Percentiles rank a stretch among this genome's conserved stretches.
These are phyloP conservation scores for Neosalanx taihuensis DNA, from an alignment of 2,797 vertebrate species.

Conservation along the genomic window DNA sequence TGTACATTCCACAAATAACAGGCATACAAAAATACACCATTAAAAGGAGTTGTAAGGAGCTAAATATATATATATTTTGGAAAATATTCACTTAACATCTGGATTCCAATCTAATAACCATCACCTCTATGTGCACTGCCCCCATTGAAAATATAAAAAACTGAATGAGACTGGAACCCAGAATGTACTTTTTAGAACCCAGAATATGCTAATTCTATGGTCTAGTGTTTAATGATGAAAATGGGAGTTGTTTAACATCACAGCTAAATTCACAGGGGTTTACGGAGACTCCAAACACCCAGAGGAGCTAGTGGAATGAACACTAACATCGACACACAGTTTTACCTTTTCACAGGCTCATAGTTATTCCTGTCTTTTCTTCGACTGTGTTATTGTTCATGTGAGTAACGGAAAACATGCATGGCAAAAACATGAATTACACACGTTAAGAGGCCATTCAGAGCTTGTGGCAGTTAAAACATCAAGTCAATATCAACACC, in stretches of 20 bases:
- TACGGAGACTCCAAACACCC: constrained; percentile 38
- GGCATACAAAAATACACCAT: too few species aligned
- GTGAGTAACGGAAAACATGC: constrained; percentile 36
- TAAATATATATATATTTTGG: not conserved
- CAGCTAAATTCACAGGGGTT: constrained; percentile 1
- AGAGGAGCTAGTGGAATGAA: not conserved
- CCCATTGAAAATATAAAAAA: not conserved
- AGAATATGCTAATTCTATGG: not conserved
- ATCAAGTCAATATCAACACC: not conserved
- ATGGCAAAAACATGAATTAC: constrained; percentile 3
- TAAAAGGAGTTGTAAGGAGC: not conserved
- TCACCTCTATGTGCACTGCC: not conserved
- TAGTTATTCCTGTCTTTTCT: constrained; percentile 72
- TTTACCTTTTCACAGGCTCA: constrained; percentile 75
- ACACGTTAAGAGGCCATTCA: not conserved
- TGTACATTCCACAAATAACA: too few species aligned
- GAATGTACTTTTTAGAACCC: not conserved
- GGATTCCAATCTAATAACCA: not conserved
- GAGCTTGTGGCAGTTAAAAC: not conserved
- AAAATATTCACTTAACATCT: constrained; percentile 1
- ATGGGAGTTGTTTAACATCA: constrained; percentile 1
- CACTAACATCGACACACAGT: constrained; percentile 25
- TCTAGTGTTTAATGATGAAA: constrained; percentile 2
- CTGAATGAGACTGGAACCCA: not conserved
- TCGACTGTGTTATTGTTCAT: constrained; percentile 52